These are phyloP conservation scores for Laterallus jamaicensis DNA, from an alignment of 2,113 vertebrate species.

Conservation along the genomic window DNA sequence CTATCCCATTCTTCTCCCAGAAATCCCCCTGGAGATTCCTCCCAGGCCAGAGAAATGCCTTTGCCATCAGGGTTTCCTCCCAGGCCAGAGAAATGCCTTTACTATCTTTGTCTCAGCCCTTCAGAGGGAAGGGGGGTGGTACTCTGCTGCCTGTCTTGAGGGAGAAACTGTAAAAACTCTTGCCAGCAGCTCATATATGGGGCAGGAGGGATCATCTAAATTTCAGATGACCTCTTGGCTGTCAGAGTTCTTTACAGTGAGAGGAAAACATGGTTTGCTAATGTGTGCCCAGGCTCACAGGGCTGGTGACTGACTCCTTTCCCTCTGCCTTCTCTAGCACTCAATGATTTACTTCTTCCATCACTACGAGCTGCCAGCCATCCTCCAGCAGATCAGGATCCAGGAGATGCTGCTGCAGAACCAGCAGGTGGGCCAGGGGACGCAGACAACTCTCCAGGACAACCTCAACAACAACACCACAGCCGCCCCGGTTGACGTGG, in stretches of 20 bases:
- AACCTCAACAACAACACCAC: conserved; percentile 94
- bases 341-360: conserved; percentile 99
- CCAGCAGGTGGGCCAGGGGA: conserved; percentile 86
- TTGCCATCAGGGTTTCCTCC: neutral
- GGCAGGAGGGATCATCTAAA: neutral
- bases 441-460: conserved; percentile 89
- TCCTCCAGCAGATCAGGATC: conserved; percentile 95
- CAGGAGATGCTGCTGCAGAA: conserved; percentile 97
- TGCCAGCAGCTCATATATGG: neutral
- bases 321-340: conserved; percentile 75
- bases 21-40: neutral
- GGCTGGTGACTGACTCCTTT: neutral
- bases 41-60: neutral
- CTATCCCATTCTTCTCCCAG: neutral
- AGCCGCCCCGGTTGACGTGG: accelerated
- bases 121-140: neutral
- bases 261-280: neutral
- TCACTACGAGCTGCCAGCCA: conserved; percentile 96
- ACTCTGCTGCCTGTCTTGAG: neutral
- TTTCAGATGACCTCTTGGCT: neutral
- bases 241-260: neutral
- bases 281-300: neutral
- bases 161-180: neutral
- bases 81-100: neutral
- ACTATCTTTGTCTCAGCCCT: neutral